These are phyloP conservation scores for Diloba caeruleocephala DNA, from an alignment of 2,888 invertebrate species.

Conservation along the genomic window DNA sequence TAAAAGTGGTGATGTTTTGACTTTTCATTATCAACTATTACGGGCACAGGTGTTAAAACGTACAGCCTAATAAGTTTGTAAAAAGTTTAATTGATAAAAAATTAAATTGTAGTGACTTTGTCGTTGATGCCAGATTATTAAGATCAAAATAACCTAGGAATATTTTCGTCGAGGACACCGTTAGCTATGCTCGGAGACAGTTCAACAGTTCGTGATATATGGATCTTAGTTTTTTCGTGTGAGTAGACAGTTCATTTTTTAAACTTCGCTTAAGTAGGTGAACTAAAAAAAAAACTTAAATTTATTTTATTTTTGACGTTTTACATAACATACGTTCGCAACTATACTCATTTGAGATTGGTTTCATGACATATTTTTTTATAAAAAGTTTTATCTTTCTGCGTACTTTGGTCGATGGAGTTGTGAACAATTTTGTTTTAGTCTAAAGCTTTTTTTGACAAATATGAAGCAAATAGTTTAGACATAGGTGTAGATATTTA, in stretches of 20 bases:
- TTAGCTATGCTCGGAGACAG: constrained; percentile 47
- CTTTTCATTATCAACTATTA: constrained; percentile 30
- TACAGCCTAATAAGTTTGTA: constrained; percentile 28
- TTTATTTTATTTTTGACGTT: too few relatives aligned
- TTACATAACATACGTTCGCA: too few relatives aligned
- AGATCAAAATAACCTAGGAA: constrained; percentile 68
- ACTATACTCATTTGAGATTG: too few relatives aligned
- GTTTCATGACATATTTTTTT: too few relatives aligned
- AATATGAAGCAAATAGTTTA: too few relatives aligned
- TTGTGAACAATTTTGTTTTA: too few relatives aligned
- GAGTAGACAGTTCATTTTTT: constrained; percentile 28
- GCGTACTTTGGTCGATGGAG: too few relatives aligned
- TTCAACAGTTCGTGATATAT: constrained; percentile 58
- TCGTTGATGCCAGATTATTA: constrained; percentile 63
- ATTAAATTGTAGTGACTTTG: constrained; percentile 52
- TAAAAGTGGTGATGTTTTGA: constrained; percentile 53
- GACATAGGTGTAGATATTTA: too few relatives aligned
- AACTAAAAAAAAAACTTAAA: too few relatives aligned
- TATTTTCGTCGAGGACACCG: constrained; percentile 69
- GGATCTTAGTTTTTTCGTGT: constrained; percentile 50
- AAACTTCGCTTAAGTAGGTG: background rate
- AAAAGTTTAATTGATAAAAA: constrained; percentile 49
- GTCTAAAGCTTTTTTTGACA: too few relatives aligned
- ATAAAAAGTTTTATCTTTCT: too few relatives aligned
- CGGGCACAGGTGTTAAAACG: constrained; percentile 20